Percentiles rank a stretch among this genome's conserved stretches.
Evolutionary conservation across 2,113 vertebrate species (phyloP).

Genomic region (Xenopus laevis): DNA sequence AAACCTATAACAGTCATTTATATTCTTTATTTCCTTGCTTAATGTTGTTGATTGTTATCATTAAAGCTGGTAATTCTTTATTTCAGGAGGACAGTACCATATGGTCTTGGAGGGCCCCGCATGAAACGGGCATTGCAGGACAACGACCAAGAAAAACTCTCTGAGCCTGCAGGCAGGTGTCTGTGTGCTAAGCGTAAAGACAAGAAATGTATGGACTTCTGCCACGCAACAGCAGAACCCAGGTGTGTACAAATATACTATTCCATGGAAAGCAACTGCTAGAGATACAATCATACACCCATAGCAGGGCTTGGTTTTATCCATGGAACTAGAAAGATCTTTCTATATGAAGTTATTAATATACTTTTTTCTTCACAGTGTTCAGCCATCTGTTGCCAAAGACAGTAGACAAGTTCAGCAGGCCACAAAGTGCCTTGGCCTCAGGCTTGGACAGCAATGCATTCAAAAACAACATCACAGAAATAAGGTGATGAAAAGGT

Average conservation of each 20-base stretch:
- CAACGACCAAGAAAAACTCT: constrained; percentile 16
- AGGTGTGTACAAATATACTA: constrained; percentile 55
- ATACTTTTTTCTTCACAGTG: constrained; percentile 48
- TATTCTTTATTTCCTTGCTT: no score
- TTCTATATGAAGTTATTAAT: constrained; percentile 41
- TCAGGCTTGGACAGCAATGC: constrained; percentile 50
- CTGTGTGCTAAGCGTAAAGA: constrained; percentile 72
- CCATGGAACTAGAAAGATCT: constrained; percentile 39
- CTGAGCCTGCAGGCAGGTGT: constrained; percentile 65
- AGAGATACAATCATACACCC: constrained; percentile 26
- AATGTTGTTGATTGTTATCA: neutral
- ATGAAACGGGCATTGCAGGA: constrained; percentile 72
- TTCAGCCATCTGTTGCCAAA: constrained; percentile 60
- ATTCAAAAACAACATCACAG: constrained; percentile 45
- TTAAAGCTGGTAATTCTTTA: neutral
- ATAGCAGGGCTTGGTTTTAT: constrained; percentile 35
- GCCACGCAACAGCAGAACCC: constrained; percentile 63
- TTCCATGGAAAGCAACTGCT: constrained; percentile 11
- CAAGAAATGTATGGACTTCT: constrained; percentile 78
- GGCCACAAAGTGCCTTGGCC: constrained; percentile 49
- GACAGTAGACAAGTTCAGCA: constrained; percentile 40
- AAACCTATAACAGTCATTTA: no score
- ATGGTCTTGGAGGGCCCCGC: constrained; percentile 84
- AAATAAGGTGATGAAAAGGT: constrained; percentile 63
- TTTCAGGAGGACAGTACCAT: constrained; percentile 82